Percentiles rank a stretch among this genome's conserved stretches.
These are phyloP conservation scores for Caretta caretta DNA, from an alignment of 2,113 vertebrate genomes.

Conservation along the genomic window DNA sequence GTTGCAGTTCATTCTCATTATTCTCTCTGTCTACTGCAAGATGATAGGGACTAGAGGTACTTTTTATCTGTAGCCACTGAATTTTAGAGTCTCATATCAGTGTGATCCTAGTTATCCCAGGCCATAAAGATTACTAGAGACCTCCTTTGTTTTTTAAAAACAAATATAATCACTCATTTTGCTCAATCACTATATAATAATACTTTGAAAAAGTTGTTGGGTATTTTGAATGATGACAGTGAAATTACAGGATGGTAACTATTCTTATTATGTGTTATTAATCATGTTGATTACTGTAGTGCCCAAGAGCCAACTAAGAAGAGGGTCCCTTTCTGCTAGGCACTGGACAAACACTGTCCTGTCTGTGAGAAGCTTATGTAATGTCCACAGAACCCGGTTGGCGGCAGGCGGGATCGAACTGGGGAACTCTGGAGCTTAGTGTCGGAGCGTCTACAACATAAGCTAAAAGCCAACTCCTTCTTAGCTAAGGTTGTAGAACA, in stretches of 20 bases:
- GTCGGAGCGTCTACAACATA: too few relatives aligned
- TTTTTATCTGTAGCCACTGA: neutral
- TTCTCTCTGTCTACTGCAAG: neutral
- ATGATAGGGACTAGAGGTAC: neutral
- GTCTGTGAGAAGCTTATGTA: too few relatives aligned
- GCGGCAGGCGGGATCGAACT: too few relatives aligned
- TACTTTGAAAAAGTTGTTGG: neutral
- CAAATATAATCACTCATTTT: neutral
- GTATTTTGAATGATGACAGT: neutral
- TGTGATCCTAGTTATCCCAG: neutral
- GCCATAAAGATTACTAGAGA: neutral
- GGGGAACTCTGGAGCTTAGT: too few relatives aligned
- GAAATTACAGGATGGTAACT: neutral
- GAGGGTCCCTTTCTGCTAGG: too few relatives aligned
- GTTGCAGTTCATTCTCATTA: neutral
- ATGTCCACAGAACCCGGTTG: too few relatives aligned
- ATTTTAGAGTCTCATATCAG: neutral
- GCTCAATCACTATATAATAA: neutral
- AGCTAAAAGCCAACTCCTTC: too few relatives aligned
- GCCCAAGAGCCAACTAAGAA: neutral
- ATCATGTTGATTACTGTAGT: neutral
- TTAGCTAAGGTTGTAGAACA: too few relatives aligned
- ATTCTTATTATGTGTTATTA: neutral
- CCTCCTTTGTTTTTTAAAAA: neutral
- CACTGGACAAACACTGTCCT: too few relatives aligned